These are phyloP conservation scores for Platynereis dumerilii DNA, from an alignment of 2,888 invertebrate species.

Conservation along the genomic window DNA sequence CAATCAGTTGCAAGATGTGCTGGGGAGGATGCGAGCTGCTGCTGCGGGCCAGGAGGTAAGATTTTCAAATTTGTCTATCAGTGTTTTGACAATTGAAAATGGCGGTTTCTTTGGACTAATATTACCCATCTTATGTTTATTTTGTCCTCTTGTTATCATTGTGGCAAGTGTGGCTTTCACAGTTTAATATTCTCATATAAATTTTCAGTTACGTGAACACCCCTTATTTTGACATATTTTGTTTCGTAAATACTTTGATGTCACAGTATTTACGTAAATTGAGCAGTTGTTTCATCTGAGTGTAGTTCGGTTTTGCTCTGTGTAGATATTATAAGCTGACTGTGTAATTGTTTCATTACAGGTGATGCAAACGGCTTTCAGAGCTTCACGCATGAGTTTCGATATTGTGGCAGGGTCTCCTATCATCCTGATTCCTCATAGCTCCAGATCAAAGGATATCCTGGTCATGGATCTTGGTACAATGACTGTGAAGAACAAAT, in stretches of 20 bases:
- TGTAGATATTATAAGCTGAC: neutral
- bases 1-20: slow-evolving; percentile 80
- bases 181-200: too few species aligned
- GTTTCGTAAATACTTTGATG: too few species aligned
- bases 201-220: too few species aligned
- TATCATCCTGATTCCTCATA: slow-evolving; percentile 85
- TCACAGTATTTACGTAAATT: too few species aligned
- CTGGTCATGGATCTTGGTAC: slow-evolving; percentile 79
- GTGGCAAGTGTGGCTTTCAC: too few species aligned
- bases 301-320: too few species aligned
- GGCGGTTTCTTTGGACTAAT: too few species aligned
- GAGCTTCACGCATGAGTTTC: slow-evolving; percentile 68
- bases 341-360: slow-evolving; percentile 28
- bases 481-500: slow-evolving; percentile 79
- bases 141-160: too few species aligned
- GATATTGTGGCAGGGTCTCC: slow-evolving; percentile 78
- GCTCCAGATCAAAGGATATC: slow-evolving; percentile 78
- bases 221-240: too few species aligned
- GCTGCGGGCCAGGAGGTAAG: slow-evolving; percentile 66
- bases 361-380: slow-evolving; percentile 55
- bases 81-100: too few species aligned
- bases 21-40: slow-evolving; percentile 73
- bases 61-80: neutral
- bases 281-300: too few species aligned
- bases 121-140: too few species aligned